Conservation (phyloP, 2,888 invertebrate species). For the Rhimphoctona megacephalus region DNA sequence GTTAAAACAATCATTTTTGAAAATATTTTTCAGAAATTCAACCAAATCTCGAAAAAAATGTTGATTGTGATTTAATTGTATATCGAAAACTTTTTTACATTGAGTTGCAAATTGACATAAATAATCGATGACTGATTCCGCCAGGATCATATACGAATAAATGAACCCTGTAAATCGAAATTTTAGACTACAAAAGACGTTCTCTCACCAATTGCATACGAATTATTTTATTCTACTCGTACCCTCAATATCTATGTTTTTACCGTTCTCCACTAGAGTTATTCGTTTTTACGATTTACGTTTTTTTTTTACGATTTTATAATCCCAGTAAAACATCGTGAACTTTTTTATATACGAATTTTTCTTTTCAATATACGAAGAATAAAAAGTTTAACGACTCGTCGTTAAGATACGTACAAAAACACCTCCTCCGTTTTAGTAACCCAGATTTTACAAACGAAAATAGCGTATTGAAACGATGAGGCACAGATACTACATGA, state of each 20-base stretch:
- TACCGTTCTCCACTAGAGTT: background rate
- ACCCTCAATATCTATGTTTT: no score
- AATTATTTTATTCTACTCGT: no score
- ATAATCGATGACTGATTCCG: no score
- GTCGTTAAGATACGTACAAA: slow-evolving; percentile 30
- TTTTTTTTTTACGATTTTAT: background rate
- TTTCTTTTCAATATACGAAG: background rate
- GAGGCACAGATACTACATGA: slow-evolving; percentile 31
- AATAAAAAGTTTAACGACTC: slow-evolving; percentile 4
- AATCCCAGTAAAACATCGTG: background rate
- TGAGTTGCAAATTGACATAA: no score
- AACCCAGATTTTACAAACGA: slow-evolving; percentile 81
- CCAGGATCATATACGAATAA: no score
- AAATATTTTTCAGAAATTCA: background rate
- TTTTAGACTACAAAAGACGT: no score
- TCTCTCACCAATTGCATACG: no score
- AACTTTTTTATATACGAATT: background rate
- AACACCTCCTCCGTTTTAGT: slow-evolving; percentile 75
- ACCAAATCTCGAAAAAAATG: background rate
- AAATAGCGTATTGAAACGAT: slow-evolving; percentile 77
- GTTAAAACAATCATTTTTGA: no score
- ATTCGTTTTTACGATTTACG: no score
- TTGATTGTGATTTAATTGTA: background rate
- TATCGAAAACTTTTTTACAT: background rate
- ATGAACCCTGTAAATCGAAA: background rate